A percentile compares a stretch with the other conserved stretches of the same genome.
Evolutionary conservation across 2,888 invertebrate genomes (phyloP).

Genomic region (Cheilosia vernalis): DNA sequence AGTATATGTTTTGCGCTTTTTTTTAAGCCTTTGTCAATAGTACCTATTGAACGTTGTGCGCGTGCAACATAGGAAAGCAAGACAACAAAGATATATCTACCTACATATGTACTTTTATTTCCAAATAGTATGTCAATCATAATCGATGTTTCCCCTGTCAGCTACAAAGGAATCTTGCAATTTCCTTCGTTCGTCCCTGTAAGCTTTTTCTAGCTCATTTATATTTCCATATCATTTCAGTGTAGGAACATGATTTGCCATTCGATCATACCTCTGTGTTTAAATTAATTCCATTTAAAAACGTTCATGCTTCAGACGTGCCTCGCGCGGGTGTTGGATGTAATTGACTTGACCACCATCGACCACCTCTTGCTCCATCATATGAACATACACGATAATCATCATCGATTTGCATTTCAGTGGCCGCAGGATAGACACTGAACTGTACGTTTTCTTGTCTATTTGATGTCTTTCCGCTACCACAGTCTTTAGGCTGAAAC

Average conservation of each 20-base stretch:
- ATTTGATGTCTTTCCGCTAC: constrained; percentile 31
- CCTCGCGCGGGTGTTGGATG: constrained; percentile 4
- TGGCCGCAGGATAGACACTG: constrained; percentile 7
- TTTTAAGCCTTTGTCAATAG: too few relatives aligned
- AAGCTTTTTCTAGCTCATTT: not conserved
- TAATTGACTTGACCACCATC: constrained; percentile 20
- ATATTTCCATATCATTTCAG: constrained; percentile 2
- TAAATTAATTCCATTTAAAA: constrained; percentile 31
- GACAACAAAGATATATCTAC: not conserved
- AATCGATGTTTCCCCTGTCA: not conserved
- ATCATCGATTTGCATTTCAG: constrained; percentile 40
- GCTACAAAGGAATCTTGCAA: not conserved
- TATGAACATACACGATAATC: constrained; percentile 8
- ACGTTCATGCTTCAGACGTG: constrained; percentile 2
- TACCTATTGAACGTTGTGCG: too few relatives aligned
- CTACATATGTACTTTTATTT: not conserved
- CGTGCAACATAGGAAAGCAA: not conserved
- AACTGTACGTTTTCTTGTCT: constrained; percentile 11
- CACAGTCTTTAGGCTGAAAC: constrained; percentile 1
- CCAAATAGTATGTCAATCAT: not conserved
- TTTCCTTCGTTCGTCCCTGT: not conserved
- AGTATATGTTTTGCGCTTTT: too few relatives aligned
- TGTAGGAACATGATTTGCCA: not conserved
- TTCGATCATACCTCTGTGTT: constrained; percentile 8
- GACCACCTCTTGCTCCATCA: constrained; percentile 17